phyloP scores from a whole-genome alignment of 2,797 vertebrate genomes.

The Chrysocyon brachyurus region DNA sequence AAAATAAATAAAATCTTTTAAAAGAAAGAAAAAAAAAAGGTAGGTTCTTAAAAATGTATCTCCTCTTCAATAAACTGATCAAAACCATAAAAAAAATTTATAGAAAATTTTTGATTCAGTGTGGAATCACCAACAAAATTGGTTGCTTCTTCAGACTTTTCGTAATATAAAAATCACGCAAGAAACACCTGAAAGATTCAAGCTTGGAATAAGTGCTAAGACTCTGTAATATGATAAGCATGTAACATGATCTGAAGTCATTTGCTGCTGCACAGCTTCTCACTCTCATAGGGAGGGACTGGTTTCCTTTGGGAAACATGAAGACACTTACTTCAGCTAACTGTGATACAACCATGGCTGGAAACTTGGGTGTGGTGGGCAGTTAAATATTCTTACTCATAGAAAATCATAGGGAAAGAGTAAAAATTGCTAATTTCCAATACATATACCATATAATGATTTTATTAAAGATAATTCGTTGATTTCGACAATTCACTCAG shows the following conservation, averaged over 20 bases:
- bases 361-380: neutral
- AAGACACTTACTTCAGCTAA: neutral
- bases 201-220: neutral
- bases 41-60: neutral
- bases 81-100: slow-evolving; percentile 8
- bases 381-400: neutral
- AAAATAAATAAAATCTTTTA: no score
- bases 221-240: neutral
- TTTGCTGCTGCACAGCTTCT: neutral
- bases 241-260: neutral
- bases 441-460: neutral
- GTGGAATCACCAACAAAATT: neutral
- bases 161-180: neutral
- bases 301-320: neutral
- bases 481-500: neutral
- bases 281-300: neutral
- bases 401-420: neutral
- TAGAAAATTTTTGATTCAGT: neutral
- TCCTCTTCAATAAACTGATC: slow-evolving; percentile 16
- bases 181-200: neutral
- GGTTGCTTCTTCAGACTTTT: neutral
- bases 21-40: neutral
- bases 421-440: neutral
- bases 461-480: neutral
- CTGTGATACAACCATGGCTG: neutral